A percentile compares a stretch with the other conserved stretches of the same genome.
phyloP scores from a whole-genome alignment of 2,113 vertebrate genomes.

The Phrynosoma blainvillii region DNA sequence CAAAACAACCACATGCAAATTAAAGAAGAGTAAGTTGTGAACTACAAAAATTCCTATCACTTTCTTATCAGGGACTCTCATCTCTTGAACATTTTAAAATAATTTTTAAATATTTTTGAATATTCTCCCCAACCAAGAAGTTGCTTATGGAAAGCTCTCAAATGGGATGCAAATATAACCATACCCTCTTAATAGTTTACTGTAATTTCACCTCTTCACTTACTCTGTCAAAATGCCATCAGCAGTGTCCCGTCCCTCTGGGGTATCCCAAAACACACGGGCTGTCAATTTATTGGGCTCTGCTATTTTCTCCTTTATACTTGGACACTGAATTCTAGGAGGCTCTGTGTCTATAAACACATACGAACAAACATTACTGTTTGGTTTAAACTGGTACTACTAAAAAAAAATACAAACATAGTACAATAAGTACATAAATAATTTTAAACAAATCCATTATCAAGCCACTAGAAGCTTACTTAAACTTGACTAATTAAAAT shows the following conservation, averaged over 20 bases:
- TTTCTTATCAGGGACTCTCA: too few species aligned
- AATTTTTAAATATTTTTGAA: too few species aligned
- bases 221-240: slow-evolving; percentile 98
- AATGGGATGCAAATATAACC: too few species aligned
- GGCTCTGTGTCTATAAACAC: slow-evolving; percentile 84
- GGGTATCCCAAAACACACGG: slow-evolving; percentile 94
- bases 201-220: slow-evolving; percentile 59
- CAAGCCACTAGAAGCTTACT: neutral
- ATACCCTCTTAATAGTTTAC: neutral
- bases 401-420: neutral
- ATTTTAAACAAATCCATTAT: neutral
- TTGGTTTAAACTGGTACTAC: neutral
- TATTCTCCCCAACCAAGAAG: neutral
- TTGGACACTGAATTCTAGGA: slow-evolving; percentile 94
- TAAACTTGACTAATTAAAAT: neutral
- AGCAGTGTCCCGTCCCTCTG: slow-evolving; percentile 93
- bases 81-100: too few species aligned
- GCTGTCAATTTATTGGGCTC: slow-evolving; percentile 94
- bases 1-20: too few species aligned
- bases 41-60: too few species aligned
- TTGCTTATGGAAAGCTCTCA: neutral
- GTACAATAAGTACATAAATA: neutral
- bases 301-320: slow-evolving; percentile 89
- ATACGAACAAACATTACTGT: neutral
- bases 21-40: too few species aligned